These are phyloP conservation scores for Leucosticte australis DNA, from an alignment of 2,113 vertebrate species.

Conservation along the genomic window DNA sequence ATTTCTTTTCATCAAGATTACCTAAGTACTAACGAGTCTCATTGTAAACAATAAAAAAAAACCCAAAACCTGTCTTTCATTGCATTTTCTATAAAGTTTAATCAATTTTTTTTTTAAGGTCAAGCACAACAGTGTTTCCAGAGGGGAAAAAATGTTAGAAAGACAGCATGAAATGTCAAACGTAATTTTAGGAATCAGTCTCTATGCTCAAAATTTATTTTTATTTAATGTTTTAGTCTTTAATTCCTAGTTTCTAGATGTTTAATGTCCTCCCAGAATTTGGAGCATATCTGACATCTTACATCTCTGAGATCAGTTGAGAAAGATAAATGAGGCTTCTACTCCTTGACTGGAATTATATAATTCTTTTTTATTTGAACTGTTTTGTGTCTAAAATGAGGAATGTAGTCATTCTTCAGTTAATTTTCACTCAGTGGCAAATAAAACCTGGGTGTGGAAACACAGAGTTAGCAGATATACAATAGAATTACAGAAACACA, in stretches of 20 bases:
- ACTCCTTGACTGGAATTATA: fast-evolving
- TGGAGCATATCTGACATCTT: background rate
- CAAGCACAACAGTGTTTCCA: background rate
- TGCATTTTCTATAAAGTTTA: background rate
- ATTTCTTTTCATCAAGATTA: background rate
- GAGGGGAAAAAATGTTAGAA: background rate
- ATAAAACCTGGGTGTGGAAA: background rate
- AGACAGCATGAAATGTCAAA: background rate
- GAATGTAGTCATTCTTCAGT: background rate
- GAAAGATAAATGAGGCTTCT: background rate
- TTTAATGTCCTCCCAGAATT: background rate
- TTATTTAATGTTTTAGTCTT: background rate
- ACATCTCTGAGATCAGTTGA: background rate
- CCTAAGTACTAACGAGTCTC: background rate
- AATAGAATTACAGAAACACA: background rate
- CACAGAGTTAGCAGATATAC: background rate
- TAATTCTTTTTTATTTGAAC: background rate
- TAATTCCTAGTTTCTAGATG: background rate
- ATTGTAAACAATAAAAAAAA: background rate
- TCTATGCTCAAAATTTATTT: background rate
- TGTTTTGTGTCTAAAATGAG: background rate
- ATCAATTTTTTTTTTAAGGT: background rate
- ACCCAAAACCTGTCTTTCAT: too few relatives aligned
- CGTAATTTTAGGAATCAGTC: background rate
- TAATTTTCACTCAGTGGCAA: background rate